These are phyloP conservation scores for Amblyteles armatorius DNA, from an alignment of 2,888 invertebrate species.

Conservation along the genomic window DNA sequence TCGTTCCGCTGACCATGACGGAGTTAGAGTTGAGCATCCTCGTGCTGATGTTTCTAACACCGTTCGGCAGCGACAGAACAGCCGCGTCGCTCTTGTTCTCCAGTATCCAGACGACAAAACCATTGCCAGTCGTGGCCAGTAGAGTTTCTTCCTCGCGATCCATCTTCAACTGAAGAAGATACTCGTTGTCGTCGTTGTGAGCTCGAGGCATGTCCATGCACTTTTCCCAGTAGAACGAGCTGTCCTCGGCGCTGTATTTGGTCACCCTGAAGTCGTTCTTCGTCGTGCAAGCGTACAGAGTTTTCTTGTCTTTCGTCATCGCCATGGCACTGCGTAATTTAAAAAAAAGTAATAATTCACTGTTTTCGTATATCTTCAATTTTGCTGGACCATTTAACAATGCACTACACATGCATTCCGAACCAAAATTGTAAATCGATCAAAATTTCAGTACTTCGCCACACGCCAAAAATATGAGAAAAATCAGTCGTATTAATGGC, in stretches of 20 bases:
- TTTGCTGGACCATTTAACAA: constrained; percentile 72
- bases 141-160: constrained; percentile 93
- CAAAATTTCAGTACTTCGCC: too few relatives aligned
- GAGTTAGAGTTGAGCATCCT: constrained; percentile 96
- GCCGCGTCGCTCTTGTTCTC: constrained; percentile 86
- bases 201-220: constrained; percentile 88
- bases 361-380: constrained; percentile 25
- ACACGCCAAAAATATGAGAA: too few relatives aligned
- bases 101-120: constrained; percentile 93
- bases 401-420: constrained; percentile 70
- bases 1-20: constrained; percentile 95
- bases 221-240: constrained; percentile 87
- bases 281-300: constrained; percentile 90
- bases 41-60: constrained; percentile 96
- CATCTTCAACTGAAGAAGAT: constrained; percentile 92
- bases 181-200: constrained; percentile 90
- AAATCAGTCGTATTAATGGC: too few relatives aligned
- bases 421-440: too few relatives aligned
- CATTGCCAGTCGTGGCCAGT: constrained; percentile 93
- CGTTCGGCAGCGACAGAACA: constrained; percentile 91
- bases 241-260: constrained; percentile 85
- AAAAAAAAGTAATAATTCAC: constrained; percentile 26
- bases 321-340: constrained; percentile 87
- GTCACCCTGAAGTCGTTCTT: constrained; percentile 87
- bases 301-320: constrained; percentile 88